A percentile compares a stretch with the other conserved stretches of the same genome.
These are phyloP conservation scores for Mystacides longicornis DNA, from an alignment of 2,888 invertebrate species.

Conservation along the genomic window DNA sequence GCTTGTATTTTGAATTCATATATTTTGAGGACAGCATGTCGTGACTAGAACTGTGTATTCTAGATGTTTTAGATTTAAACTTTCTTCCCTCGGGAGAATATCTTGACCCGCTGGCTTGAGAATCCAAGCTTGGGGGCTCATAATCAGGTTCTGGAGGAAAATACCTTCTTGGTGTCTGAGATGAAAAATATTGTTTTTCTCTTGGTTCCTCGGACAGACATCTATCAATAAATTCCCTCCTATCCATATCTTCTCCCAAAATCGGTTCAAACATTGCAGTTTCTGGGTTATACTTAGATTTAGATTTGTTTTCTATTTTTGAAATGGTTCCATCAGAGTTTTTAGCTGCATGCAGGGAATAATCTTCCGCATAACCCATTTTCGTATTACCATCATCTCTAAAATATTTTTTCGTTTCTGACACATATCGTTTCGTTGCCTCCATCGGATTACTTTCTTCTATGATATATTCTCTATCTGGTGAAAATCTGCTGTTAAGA, in stretches of 20 bases:
- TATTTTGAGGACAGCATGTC: constrained; percentile 42
- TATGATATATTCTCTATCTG: constrained; percentile 45
- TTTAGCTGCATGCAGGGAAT: constrained; percentile 43
- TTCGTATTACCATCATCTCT: constrained; percentile 51
- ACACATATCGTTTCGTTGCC: constrained; percentile 49
- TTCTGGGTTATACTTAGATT: constrained; percentile 42
- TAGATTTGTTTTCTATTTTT: constrained; percentile 37
- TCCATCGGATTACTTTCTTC: constrained; percentile 44
- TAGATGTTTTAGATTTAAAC: constrained; percentile 38
- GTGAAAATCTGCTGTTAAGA: constrained; percentile 40
- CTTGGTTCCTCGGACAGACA: constrained; percentile 31
- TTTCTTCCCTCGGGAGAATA: constrained; percentile 55
- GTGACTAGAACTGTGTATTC: constrained; percentile 45
- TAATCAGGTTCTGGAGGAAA: constrained; percentile 49
- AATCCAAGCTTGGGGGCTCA: constrained; percentile 63
- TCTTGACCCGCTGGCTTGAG: constrained; percentile 51
- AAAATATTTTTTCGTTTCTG: constrained; percentile 51
- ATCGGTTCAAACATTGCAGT: constrained; percentile 38
- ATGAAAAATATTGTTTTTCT: constrained; percentile 32
- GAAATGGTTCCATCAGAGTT: constrained; percentile 40
- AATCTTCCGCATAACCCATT: constrained; percentile 46
- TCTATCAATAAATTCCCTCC: constrained; percentile 39
- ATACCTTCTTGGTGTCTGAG: constrained; percentile 33
- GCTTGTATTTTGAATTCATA: constrained; percentile 35
- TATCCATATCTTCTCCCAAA: constrained; percentile 38